These are phyloP conservation scores for Choloepus hoffmanni DNA, from an alignment of 2,113 vertebrate genomes.

Conservation along the genomic window DNA sequence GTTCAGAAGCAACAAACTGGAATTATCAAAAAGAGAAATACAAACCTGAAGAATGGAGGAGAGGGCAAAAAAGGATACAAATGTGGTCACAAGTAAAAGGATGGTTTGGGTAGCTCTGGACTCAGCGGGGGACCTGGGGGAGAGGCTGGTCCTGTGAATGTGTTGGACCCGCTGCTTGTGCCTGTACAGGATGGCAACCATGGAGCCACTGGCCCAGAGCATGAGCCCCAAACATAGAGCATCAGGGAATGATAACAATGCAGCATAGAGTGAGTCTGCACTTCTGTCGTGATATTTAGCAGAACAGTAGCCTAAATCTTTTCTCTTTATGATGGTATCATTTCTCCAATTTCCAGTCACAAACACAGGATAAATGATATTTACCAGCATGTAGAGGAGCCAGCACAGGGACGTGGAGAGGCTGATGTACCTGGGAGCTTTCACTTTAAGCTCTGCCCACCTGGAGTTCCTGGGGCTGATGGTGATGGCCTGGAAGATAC, in stretches of 20 bases:
- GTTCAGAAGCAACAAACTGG: neutral
- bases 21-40: neutral
- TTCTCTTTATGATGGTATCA: neutral
- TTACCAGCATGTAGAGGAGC: neutral
- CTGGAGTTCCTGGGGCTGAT: neutral
- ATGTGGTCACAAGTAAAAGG: neutral
- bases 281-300: neutral
- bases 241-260: neutral
- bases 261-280: rapidly evolving
- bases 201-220: neutral
- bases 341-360: neutral
- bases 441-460: neutral
- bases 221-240: neutral
- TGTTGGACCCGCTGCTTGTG: neutral
- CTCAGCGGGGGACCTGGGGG: neutral
- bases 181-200: neutral
- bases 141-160: neutral
- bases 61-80: neutral
- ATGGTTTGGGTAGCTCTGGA: neutral
- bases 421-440: neutral
- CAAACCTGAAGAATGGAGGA: neutral
- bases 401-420: neutral
- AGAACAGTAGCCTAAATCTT: neutral
- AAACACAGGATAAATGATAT: neutral
- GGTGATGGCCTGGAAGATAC: neutral